Evolutionary conservation across 2,888 invertebrate species (phyloP), one percentile per base, ranked within the genome.

Genomic region (Brenthis ino): DNA sequence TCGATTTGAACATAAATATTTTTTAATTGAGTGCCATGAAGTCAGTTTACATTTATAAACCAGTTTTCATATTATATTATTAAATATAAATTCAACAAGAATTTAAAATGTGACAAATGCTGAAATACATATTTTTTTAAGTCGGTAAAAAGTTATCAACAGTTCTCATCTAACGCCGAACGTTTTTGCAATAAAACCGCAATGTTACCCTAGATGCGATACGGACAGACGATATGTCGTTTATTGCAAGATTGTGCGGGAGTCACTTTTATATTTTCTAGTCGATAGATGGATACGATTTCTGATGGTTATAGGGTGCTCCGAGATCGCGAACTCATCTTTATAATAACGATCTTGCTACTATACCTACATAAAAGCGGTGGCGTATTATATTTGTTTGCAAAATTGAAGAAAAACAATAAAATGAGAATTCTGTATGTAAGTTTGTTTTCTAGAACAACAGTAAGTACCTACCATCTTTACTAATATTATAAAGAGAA

Each of bases 121-220:
- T n/a, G 11, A 57, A 33, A 57, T 6, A 57, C 37, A 14, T 57
- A 11, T 58, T 24, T 58, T 12, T 47, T 6, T 24, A 13, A 57
- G 47, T 24, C 47, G 20, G 16, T n/a, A 37, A n/a, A 16, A 20
- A 57, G 6, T 24, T 57, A 57, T 57, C 57, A 57, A 13, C 20
- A 20, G 6, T 20, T 57, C 20, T 47, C 43, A 57, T 58, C 47
- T 14, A 20, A 24, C n/a, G 24, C 20, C 6, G 20, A 20, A 16
- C 47, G 20, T 48, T 58, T 37, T 47, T 24, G 24, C 58, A 58
- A 58, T 58, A 58, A 58, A 58, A 48, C 58, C 58, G 43, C 24
- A 58, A 24, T 24, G 47, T 33, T 24, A 47, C 8, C 4, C 24
- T 12, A 37, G 13, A 14, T 6, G 6, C 58, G 58, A 48, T 58